Percentiles rank a stretch among this genome's conserved stretches.
These are phyloP conservation scores for Apotomis turbidana DNA, from an alignment of 2,888 invertebrate genomes.

Conservation along the genomic window DNA sequence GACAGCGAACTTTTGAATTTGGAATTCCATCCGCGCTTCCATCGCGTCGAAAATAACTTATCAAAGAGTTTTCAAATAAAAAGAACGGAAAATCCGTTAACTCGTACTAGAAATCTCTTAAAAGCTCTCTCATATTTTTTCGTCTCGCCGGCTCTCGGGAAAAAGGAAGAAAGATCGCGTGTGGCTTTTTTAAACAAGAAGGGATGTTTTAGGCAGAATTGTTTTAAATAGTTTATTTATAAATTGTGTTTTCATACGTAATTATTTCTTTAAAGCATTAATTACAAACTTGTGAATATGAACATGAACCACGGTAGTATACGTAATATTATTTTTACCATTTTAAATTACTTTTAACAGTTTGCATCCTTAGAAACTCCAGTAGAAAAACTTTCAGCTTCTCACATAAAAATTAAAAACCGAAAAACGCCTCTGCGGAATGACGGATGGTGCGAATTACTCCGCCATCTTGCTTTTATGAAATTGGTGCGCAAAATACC, in stretches of 20 bases:
- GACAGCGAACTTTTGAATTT: constrained; percentile 52
- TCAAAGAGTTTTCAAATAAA: constrained; percentile 49
- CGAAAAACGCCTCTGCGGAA: constrained; percentile 9
- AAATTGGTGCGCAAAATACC: constrained; percentile 35
- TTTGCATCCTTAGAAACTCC: background rate
- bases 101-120: constrained; percentile 40
- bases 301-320: too few species aligned
- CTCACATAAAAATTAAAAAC: background rate
- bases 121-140: constrained; percentile 48
- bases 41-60: constrained; percentile 52
- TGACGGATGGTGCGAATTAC: constrained; percentile 26
- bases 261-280: too few species aligned
- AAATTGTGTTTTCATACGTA: background rate
- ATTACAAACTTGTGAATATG: too few species aligned
- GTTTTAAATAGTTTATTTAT: background rate
- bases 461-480: constrained; percentile 35
- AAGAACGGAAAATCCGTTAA: constrained; percentile 42
- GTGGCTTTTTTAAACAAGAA: constrained; percentile 19
- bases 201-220: background rate
- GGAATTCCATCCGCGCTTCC: constrained; percentile 43
- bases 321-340: too few species aligned
- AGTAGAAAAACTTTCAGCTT: background rate
- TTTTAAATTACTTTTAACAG: background rate
- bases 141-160: constrained; percentile 15
- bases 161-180: constrained; percentile 7